Conservation (phyloP, 2,113 vertebrate species). For the Zootoca vivipara region DNA sequence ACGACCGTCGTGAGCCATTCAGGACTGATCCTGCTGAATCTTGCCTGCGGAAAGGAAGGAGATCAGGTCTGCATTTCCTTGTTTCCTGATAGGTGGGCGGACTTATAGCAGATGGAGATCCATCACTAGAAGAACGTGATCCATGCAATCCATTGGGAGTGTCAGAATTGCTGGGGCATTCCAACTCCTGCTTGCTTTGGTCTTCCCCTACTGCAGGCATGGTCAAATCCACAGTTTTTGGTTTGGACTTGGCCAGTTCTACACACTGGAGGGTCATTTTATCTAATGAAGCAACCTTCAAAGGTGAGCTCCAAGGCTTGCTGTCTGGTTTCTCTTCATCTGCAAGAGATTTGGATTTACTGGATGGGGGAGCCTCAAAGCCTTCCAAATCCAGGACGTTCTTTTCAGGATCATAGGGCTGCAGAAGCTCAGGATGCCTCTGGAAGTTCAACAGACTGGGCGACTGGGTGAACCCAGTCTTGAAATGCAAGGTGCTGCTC, state of each 20-base stretch:
- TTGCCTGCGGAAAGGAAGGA: slow-evolving; percentile 87
- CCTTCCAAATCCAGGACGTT: slow-evolving; percentile 74
- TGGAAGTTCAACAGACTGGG: slow-evolving; percentile 88
- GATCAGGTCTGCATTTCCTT: slow-evolving; percentile 81
- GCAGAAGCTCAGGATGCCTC: slow-evolving; percentile 90
- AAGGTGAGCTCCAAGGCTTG: slow-evolving; percentile 62
- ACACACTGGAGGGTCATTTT: slow-evolving; percentile 50
- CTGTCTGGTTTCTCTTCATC: slow-evolving; percentile 58
- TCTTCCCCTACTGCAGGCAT: slow-evolving; percentile 68
- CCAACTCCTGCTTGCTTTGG: slow-evolving; percentile 63
- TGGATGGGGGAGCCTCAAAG: slow-evolving; percentile 63
- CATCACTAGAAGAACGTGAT: slow-evolving; percentile 53
- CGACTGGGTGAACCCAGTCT: slow-evolving; percentile 68
- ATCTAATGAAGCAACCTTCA: slow-evolving; percentile 62
- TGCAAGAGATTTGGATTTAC: slow-evolving; percentile 55
- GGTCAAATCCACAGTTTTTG: slow-evolving; percentile 55
- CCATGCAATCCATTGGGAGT: slow-evolving; percentile 61
- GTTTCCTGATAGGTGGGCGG: slow-evolving; percentile 75
- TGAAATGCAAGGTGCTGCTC: slow-evolving; percentile 69
- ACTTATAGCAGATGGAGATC: slow-evolving; percentile 54
- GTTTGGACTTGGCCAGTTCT: slow-evolving; percentile 67
- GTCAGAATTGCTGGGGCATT: slow-evolving; percentile 56
- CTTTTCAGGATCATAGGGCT: slow-evolving; percentile 90
- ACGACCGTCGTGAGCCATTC: slow-evolving; percentile 80
- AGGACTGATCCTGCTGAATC: slow-evolving; percentile 85